phyloP scores from a whole-genome alignment of 2,797 vertebrate species.

The Acomys russatus region DNA sequence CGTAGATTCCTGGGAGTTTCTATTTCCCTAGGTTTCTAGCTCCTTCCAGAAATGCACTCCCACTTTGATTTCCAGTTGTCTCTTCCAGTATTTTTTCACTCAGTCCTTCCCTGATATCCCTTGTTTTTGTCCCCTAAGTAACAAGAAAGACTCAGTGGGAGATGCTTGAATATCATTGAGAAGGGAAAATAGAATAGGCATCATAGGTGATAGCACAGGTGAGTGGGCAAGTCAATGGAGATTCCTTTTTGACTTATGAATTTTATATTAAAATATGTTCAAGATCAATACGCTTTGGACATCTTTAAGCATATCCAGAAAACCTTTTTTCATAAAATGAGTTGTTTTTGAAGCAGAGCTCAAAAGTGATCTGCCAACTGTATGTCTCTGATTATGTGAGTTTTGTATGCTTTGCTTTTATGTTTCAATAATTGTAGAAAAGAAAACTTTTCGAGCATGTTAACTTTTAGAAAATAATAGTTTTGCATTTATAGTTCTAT shows the following conservation, averaged over 20 bases:
- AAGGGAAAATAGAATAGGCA: neutral
- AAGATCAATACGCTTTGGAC: neutral
- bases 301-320: slow-evolving; percentile 50
- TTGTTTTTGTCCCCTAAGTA: too few species aligned
- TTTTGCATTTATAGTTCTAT: neutral
- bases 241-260: slow-evolving; percentile 54
- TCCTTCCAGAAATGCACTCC: too few species aligned
- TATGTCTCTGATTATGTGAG: neutral
- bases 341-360: neutral
- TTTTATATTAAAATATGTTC: slow-evolving; percentile 63
- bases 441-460: neutral
- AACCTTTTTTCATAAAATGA: slow-evolving; percentile 50
- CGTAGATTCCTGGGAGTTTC: too few species aligned
- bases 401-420: neutral
- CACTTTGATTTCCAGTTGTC: too few species aligned
- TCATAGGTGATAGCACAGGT: neutral
- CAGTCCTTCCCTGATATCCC: too few species aligned
- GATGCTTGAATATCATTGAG: too few species aligned
- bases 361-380: neutral
- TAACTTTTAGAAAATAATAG: slow-evolving; percentile 31
- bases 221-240: too few species aligned
- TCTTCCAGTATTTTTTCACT: too few species aligned
- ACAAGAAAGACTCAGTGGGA: too few species aligned
- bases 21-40: too few species aligned
- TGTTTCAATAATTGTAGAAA: slow-evolving; percentile 9